phyloP scores from a whole-genome alignment of 2,797 vertebrate genomes.

The Tragelaphus oryx region DNA sequence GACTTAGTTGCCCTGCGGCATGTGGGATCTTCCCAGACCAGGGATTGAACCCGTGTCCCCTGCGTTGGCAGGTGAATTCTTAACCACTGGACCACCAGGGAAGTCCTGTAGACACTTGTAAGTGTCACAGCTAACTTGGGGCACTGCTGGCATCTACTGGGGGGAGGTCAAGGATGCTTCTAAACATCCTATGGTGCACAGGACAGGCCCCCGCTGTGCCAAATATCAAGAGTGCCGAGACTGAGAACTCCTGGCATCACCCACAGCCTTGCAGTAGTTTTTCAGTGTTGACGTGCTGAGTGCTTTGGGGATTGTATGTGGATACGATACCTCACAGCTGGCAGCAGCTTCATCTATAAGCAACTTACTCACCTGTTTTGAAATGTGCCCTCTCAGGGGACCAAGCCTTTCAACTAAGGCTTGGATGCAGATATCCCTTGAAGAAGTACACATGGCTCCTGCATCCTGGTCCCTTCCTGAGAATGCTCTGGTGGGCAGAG shows the following conservation, averaged over 20 bases:
- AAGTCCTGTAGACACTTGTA: background rate
- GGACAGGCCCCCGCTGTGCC: background rate
- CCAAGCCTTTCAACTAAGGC: constrained; percentile 32
- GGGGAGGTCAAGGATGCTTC: background rate
- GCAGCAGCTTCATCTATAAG: background rate
- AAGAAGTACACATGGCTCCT: background rate
- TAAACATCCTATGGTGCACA: background rate
- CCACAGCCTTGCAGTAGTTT: background rate
- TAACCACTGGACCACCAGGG: background rate
- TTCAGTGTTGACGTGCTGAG: background rate
- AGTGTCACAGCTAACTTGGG: background rate
- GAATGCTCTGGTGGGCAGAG: background rate
- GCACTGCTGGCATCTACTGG: background rate
- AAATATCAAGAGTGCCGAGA: background rate
- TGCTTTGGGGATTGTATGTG: background rate
- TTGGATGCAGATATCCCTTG: background rate
- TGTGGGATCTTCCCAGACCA: background rate
- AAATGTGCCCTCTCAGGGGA: background rate
- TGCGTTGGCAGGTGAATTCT: background rate
- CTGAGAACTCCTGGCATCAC: background rate
- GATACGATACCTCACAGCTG: background rate
- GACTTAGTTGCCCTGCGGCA: background rate
- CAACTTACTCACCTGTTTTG: background rate
- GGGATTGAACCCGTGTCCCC: background rate
- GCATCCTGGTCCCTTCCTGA: background rate